Evolutionary conservation across 2,113 vertebrate genomes (phyloP).

Genomic region (Strix uralensis): DNA sequence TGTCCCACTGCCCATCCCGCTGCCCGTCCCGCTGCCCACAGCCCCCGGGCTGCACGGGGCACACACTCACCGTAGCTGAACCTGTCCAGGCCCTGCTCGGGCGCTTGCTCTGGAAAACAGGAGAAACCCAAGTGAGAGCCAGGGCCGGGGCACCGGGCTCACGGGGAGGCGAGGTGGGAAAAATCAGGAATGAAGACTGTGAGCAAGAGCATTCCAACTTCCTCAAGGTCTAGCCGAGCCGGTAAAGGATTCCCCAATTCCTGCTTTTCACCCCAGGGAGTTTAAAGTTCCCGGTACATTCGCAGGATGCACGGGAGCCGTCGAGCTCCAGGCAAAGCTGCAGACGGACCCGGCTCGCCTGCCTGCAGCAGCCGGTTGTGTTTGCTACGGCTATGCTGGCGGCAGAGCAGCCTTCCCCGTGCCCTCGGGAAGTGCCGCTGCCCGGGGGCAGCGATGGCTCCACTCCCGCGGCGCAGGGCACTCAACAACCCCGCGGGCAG

Average conservation of each 20-base stretch:
- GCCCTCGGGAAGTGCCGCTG: neutral
- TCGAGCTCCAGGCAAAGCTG: neutral
- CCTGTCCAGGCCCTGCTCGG: constrained; percentile 15
- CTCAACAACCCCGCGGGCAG: neutral
- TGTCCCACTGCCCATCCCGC: neutral
- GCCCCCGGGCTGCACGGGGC: rapidly evolving
- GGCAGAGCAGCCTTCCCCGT: neutral
- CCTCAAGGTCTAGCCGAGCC: neutral
- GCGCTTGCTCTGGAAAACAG: constrained; percentile 36
- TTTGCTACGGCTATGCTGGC: neutral
- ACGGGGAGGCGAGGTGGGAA: rapidly evolving
- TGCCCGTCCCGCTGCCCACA: neutral
- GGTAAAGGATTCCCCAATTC: neutral
- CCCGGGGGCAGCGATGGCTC: neutral
- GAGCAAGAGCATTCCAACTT: rapidly evolving
- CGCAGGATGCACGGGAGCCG: neutral
- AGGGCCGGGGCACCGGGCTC: neutral
- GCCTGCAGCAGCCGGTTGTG: neutral
- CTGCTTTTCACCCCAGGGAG: neutral
- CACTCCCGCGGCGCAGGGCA: rapidly evolving
- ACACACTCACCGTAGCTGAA: constrained; percentile 60
- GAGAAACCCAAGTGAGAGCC: neutral
- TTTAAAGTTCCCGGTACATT: rapidly evolving
- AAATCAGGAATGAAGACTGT: rapidly evolving
- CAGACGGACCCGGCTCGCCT: rapidly evolving